Evolutionary conservation across 2,113 vertebrate genomes (phyloP).

Genomic region (Ophthalmolycus amberensis): DNA sequence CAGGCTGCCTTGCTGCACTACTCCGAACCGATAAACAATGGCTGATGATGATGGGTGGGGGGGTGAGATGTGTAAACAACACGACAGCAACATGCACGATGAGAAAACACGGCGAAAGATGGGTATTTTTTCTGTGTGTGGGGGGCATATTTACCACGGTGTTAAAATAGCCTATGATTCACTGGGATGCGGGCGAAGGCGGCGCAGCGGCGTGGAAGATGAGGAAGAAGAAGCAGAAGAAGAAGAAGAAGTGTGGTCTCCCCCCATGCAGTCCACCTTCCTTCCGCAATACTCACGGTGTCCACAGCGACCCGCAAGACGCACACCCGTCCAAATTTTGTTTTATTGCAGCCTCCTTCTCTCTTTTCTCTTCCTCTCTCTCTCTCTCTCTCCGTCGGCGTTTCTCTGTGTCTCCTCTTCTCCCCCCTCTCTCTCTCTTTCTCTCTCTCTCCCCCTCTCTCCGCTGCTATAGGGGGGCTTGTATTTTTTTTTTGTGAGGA

Average conservation of each 20-base stretch:
- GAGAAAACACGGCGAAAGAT: conserved; percentile 78
- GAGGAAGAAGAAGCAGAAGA: conserved; percentile 62
- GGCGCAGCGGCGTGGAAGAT: conserved; percentile 78
- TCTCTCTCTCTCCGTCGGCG: conserved; percentile 61
- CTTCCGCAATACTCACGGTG: conserved; percentile 94
- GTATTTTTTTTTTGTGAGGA: conserved; percentile 86
- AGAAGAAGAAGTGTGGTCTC: conserved; percentile 80
- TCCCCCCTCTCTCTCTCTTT: conserved; percentile 58
- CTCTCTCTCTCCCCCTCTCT: conserved; percentile 46
- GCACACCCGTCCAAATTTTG: conserved; percentile 90
- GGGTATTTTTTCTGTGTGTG: conserved; percentile 79
- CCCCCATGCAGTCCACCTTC: conserved; percentile 79
- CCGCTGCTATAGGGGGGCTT: conserved; percentile 84
- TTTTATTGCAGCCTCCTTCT: conserved; percentile 93
- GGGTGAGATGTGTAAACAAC: conserved; percentile 74
- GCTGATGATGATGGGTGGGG: conserved; percentile 64
- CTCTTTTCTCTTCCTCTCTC: conserved; percentile 70
- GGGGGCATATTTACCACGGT: conserved; percentile 95
- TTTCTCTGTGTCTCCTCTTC: conserved; percentile 77
- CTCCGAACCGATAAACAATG: conserved; percentile 70
- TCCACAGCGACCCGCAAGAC: conserved; percentile 91
- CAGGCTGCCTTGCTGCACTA: conserved; percentile 24
- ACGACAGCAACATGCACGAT: conserved; percentile 75
- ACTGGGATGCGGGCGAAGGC: conserved; percentile 85
- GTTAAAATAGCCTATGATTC: conserved; percentile 97